Conservation (phyloP, 23 tunicate species). For the Halocynthia roretzi region DNA sequence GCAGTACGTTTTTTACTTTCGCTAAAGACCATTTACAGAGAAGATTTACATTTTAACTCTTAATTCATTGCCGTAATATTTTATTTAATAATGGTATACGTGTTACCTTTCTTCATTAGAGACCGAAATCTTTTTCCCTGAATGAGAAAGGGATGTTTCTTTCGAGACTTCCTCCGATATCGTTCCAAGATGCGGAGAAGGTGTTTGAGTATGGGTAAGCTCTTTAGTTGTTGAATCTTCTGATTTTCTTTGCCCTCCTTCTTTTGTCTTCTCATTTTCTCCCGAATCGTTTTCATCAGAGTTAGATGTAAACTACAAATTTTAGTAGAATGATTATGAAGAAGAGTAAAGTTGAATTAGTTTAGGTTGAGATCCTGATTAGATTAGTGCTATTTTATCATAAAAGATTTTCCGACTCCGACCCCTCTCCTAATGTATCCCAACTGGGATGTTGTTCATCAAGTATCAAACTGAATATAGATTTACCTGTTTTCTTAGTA, state of each 20-base stretch:
- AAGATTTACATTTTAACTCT: background rate
- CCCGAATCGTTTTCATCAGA: background rate
- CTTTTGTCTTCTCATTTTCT: background rate
- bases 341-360: no score
- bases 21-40: background rate
- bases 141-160: background rate
- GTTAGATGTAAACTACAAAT: no score
- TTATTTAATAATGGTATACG: background rate
- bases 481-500: conserved; percentile 34
- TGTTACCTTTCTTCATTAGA: background rate
- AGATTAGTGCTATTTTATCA: background rate
- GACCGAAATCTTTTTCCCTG: background rate
- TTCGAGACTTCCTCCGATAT: background rate
- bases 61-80: background rate
- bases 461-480: background rate
- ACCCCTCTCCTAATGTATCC: conserved; percentile 6
- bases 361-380: no score
- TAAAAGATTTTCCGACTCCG: background rate
- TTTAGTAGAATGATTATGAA: no score
- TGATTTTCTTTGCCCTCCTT: background rate
- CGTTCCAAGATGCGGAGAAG: background rate
- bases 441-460: background rate
- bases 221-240: background rate
- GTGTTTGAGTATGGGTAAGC: no score
- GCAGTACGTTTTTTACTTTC: no score